These are phyloP conservation scores for Neosilurus hyrtlii DNA, from an alignment of 2,797 vertebrate genomes.

Conservation along the genomic window DNA sequence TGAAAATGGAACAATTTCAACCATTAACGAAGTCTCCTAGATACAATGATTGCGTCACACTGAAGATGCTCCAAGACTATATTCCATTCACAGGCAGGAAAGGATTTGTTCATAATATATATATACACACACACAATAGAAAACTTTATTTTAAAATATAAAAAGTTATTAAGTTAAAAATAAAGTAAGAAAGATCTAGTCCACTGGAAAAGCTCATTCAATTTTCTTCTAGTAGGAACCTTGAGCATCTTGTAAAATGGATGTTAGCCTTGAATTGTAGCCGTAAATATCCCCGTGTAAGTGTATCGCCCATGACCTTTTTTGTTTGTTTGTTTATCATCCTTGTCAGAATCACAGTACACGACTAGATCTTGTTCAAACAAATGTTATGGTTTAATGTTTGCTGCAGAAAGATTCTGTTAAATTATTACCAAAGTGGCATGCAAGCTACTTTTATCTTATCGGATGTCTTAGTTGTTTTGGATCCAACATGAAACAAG, in stretches of 20 bases:
- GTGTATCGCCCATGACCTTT: constrained; percentile 13
- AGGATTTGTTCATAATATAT: background rate
- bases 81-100: background rate
- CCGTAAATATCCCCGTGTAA: background rate
- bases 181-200: background rate
- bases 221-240: background rate
- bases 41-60: constrained; percentile 7
- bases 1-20: constrained; percentile 27
- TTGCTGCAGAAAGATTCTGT: background rate
- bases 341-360: background rate
- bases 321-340: constrained; percentile 23
- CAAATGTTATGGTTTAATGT: background rate
- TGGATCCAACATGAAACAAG: background rate
- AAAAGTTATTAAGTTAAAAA: too few relatives aligned
- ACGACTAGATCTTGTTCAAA: constrained; percentile 23
- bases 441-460: background rate
- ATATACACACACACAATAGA: too few relatives aligned
- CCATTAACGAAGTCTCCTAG: constrained; percentile 15
- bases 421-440: constrained; percentile 3
- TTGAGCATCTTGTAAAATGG: background rate
- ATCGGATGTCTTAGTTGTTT: background rate
- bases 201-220: background rate
- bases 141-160: too few relatives aligned
- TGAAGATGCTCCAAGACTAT: background rate
- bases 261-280: background rate